phyloP scores from a whole-genome alignment of 2,797 vertebrate genomes.

The Dermochelys coriacea region DNA sequence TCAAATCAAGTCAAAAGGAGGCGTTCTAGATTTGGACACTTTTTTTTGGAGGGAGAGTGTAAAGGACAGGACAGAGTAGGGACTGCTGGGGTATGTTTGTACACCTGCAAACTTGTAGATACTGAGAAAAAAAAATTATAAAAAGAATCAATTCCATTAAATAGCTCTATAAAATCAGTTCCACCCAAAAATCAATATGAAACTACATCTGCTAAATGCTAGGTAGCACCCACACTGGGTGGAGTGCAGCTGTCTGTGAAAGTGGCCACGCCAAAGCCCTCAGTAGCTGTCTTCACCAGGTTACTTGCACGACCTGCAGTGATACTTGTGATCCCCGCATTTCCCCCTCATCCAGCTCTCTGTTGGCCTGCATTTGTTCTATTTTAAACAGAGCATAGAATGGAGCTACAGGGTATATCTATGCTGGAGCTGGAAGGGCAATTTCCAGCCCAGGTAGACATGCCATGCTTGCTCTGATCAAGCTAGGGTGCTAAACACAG shows the following conservation, averaged over 20 bases:
- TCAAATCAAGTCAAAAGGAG: conserved; percentile 66
- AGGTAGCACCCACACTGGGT: conserved; percentile 51
- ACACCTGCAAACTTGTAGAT: conserved; percentile 53
- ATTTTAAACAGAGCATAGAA: not conserved
- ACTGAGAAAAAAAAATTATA: conserved; percentile 67
- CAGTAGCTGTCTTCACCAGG: not conserved
- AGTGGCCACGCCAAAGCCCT: not conserved
- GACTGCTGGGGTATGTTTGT: not conserved
- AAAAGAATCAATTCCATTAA: conserved; percentile 73
- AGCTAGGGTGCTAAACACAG: not conserved
- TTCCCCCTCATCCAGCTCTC: not conserved
- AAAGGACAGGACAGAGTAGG: conserved; percentile 1
- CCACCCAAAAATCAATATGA: conserved; percentile 70
- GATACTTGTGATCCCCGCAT: rapidly evolving
- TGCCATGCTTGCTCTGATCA: not conserved
- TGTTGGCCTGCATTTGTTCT: not conserved
- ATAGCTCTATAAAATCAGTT: conserved; percentile 77
- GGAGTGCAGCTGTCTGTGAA: conserved; percentile 51
- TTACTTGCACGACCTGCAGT: not conserved
- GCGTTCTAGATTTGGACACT: conserved; percentile 59
- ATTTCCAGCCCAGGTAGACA: not conserved
- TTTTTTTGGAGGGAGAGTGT: not conserved
- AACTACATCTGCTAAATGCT: conserved; percentile 51
- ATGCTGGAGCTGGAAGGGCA: not conserved
- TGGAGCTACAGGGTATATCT: not conserved